These are phyloP conservation scores for Natator depressus DNA, from an alignment of 2,113 vertebrate species.

Conservation along the genomic window DNA sequence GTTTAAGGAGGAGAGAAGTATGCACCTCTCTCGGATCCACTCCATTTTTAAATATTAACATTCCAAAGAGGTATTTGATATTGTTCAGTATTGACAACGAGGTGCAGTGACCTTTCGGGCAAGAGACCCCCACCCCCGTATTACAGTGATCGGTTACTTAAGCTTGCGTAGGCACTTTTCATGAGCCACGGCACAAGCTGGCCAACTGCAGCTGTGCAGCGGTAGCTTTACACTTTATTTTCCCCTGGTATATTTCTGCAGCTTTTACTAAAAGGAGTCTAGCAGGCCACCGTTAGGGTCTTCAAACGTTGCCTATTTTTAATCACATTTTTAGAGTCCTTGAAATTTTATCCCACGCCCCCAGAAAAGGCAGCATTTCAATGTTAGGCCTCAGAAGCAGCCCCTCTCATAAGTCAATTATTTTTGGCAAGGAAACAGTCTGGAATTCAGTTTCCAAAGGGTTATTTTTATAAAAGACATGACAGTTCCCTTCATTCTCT, in stretches of 20 bases:
- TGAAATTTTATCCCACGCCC: neutral
- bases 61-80: neutral
- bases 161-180: neutral
- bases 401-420: neutral
- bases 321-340: neutral
- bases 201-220: neutral
- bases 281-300: neutral
- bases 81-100: neutral
- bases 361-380: neutral
- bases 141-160: constrained; percentile 6
- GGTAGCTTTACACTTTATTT: neutral
- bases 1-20: neutral
- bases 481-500: neutral
- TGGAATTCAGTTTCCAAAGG: neutral
- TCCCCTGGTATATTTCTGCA: neutral
- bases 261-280: neutral
- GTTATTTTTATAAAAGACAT: neutral
- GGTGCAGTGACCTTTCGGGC: neutral
- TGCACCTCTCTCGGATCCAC: accelerated
- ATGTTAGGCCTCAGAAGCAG: accelerated
- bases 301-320: neutral
- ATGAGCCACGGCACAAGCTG: neutral
- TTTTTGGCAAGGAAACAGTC: neutral
- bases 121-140: accelerated
- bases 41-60: neutral